Conservation (phyloP, 1,140 invertebrate genomes). For the Hyphantria cunea region DNA sequence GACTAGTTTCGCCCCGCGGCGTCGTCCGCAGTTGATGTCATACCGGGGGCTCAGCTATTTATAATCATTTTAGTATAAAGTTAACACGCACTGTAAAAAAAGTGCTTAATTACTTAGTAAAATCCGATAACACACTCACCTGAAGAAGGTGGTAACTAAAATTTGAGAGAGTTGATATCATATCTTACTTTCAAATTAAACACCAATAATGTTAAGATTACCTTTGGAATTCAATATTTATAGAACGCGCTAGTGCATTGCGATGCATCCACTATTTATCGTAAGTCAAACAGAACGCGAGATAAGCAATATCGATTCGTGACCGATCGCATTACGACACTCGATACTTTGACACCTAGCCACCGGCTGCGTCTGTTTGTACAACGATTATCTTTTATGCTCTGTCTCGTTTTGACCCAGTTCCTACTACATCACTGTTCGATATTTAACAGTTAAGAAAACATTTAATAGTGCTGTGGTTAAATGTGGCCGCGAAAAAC, state of each 20-base stretch:
- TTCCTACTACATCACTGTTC: constrained; percentile 25
- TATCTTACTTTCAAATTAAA: too few relatives aligned
- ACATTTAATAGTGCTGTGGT: background rate
- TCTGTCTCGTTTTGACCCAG: constrained; percentile 43
- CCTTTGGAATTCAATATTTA: constrained; percentile 55
- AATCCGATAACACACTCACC: too few relatives aligned
- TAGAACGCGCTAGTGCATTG: constrained; percentile 57
- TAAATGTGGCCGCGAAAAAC: too few relatives aligned
- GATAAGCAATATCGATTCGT: constrained; percentile 65
- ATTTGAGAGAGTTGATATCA: too few relatives aligned
- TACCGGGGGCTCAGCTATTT: too few relatives aligned
- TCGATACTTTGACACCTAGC: constrained; percentile 54
- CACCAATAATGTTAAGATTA: constrained; percentile 1
- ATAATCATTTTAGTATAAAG: too few relatives aligned
- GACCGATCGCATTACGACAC: constrained; percentile 63
- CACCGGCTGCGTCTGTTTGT: constrained; percentile 47
- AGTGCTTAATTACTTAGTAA: too few relatives aligned
- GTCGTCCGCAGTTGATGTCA: too few relatives aligned
- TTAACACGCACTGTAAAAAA: too few relatives aligned
- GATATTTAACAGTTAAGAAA: constrained; percentile 13
- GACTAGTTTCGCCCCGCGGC: too few relatives aligned
- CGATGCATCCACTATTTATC: constrained; percentile 63
- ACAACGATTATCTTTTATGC: constrained; percentile 43
- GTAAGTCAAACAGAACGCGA: constrained; percentile 59
- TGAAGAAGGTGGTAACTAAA: too few relatives aligned